Evolutionary conservation across 2,797 vertebrate genomes (phyloP).

Genomic region (Micrastur ruficollis): DNA sequence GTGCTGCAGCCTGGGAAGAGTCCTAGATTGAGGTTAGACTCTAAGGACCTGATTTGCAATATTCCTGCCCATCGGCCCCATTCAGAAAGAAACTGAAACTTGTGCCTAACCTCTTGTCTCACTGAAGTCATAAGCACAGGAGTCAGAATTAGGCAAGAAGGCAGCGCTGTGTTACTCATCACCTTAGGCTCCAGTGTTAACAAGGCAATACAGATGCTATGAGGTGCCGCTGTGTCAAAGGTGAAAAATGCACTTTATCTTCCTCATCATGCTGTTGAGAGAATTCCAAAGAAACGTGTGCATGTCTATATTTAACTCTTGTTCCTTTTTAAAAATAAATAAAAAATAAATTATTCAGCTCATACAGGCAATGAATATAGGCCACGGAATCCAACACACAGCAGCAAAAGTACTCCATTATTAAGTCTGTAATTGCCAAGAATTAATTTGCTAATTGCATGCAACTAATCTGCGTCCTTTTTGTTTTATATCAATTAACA

Average conservation of each 20-base stretch:
- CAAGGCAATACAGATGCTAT: not conserved
- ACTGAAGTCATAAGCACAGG: not conserved
- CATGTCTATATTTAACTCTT: constrained; percentile 1
- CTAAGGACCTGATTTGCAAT: not conserved
- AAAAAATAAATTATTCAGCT: constrained; percentile 37
- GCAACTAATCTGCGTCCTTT: constrained; percentile 89
- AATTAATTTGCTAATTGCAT: constrained; percentile 91
- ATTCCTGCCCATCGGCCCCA: not conserved
- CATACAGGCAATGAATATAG: constrained; percentile 51
- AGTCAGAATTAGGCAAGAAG: not conserved
- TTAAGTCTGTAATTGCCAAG: constrained; percentile 88
- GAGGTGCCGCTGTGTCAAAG: not conserved
- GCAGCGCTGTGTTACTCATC: not conserved
- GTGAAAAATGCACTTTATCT: not conserved
- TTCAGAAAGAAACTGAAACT: not conserved
- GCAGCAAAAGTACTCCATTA: constrained; percentile 79
- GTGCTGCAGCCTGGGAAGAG: not conserved
- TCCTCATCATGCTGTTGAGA: not conserved
- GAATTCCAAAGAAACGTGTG: not conserved
- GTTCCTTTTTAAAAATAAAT: not conserved
- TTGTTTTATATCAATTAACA: constrained; percentile 96
- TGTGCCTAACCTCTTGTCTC: not conserved
- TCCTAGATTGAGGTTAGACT: not conserved
- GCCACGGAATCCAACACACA: constrained; percentile 55
- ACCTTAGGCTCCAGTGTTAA: not conserved